Percentiles rank a stretch among this genome's conserved stretches.
phyloP scores from a whole-genome alignment of 2,888 invertebrate genomes.

The Eubasilissa splendida region DNA sequence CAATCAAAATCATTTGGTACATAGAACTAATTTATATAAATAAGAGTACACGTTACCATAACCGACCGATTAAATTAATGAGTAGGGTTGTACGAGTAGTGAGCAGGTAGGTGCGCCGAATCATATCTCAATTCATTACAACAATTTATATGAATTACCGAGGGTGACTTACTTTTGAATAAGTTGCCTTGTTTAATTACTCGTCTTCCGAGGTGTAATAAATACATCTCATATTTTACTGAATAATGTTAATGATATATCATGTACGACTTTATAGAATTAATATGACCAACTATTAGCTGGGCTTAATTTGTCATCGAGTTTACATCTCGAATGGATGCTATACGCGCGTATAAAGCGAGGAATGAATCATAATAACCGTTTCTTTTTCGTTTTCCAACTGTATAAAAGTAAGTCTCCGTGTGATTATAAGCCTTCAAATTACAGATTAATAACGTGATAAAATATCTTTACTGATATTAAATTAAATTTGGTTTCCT shows the following conservation, averaged over 20 bases:
- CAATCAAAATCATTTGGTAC: no score
- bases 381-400: not conserved
- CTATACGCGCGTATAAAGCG: not conserved
- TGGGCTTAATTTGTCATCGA: slow-evolving; percentile 15
- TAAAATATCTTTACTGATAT: no score
- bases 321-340: slow-evolving; percentile 1
- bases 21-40: no score
- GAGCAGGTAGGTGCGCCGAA: no score
- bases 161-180: no score
- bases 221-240: not conserved
- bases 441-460: no score
- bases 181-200: not conserved
- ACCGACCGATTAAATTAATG: not conserved
- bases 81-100: no score
- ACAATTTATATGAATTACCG: no score
- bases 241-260: slow-evolving; percentile 10
- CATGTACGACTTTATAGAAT: slow-evolving; percentile 6
- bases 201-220: slow-evolving; percentile 1
- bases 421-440: not conserved
- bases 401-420: no score
- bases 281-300: slow-evolving; percentile 2
- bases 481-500: no score
- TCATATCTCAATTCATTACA: no score
- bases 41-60: no score
- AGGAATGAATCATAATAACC: not conserved